Evolutionary conservation across 2,888 invertebrate genomes (phyloP).

Genomic region (Gymnoscelis rufifasciata): DNA sequence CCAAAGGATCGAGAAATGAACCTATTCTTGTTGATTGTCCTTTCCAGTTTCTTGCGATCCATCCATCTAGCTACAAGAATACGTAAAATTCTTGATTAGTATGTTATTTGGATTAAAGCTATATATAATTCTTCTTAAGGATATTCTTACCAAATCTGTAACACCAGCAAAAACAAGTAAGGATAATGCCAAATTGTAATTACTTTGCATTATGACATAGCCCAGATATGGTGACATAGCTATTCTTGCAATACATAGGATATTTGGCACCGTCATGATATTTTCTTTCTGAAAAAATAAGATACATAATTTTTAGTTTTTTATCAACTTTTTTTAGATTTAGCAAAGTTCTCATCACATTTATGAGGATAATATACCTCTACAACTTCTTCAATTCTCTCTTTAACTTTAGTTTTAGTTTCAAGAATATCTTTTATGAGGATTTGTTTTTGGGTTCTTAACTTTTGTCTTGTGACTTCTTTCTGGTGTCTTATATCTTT

Average conservation of each 20-base stretch:
- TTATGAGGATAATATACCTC: slow-evolving; percentile 73
- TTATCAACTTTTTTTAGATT: neutral
- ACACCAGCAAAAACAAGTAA: slow-evolving; percentile 92
- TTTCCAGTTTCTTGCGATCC: slow-evolving; percentile 95
- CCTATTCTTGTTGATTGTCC: slow-evolving; percentile 96
- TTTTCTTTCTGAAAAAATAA: slow-evolving; percentile 84
- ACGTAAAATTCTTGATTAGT: too few species aligned
- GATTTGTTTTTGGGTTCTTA: slow-evolving; percentile 80
- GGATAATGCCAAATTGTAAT: slow-evolving; percentile 89
- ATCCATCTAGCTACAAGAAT: slow-evolving; percentile 89
- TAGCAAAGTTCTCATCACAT: neutral
- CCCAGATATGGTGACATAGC: slow-evolving; percentile 92
- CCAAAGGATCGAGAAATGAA: slow-evolving; percentile 97
- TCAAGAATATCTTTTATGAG: slow-evolving; percentile 85
- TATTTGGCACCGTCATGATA: slow-evolving; percentile 95
- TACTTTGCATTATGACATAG: slow-evolving; percentile 89
- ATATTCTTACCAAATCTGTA: slow-evolving; percentile 91
- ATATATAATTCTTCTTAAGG: too few species aligned
- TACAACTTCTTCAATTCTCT: slow-evolving; percentile 86
- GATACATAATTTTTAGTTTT: neutral
- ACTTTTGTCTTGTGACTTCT: slow-evolving; percentile 60
- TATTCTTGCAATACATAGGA: slow-evolving; percentile 92
- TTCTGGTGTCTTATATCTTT: slow-evolving; percentile 68
- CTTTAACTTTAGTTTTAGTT: slow-evolving; percentile 84
- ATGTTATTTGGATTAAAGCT: too few species aligned